Evolutionary conservation across 2,113 vertebrate species (phyloP).

Genomic region (Mungos mungo): DNA sequence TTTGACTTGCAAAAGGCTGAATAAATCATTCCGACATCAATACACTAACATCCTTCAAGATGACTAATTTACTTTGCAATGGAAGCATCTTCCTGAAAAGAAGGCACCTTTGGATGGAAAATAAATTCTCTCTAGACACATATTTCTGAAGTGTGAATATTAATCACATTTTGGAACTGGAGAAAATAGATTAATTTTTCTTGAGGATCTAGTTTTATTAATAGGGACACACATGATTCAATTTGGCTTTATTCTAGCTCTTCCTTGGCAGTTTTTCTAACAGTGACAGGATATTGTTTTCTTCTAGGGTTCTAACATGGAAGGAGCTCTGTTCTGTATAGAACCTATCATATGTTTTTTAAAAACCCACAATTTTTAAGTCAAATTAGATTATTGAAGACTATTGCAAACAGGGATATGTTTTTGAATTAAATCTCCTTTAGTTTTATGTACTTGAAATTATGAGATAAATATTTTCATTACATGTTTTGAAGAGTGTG

Average conservation of each 20-base stretch:
- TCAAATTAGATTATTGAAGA: not conserved
- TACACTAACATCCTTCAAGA: not conserved
- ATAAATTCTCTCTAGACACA: conserved; percentile 38
- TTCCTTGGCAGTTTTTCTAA: not conserved
- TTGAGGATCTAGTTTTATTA: conserved; percentile 23
- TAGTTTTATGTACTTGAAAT: not conserved
- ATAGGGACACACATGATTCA: conserved; percentile 27
- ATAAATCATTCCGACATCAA: not conserved
- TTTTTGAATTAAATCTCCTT: not conserved
- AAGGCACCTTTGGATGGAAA: conserved; percentile 24
- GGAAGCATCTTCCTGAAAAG: conserved; percentile 56
- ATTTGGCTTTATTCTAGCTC: not conserved
- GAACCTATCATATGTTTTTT: not conserved
- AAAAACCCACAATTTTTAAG: not conserved
- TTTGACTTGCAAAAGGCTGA: conserved; percentile 53
- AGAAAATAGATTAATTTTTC: conserved; percentile 31
- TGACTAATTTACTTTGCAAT: conserved; percentile 39
- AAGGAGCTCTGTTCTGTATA: not conserved
- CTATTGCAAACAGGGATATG: not conserved
- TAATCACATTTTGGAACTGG: conserved; percentile 3
- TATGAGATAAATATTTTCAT: conserved; percentile 38
- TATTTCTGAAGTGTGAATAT: conserved; percentile 46
- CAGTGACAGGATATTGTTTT: not conserved
- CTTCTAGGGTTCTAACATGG: not conserved
- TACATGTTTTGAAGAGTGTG: not conserved